phyloP scores from a whole-genome alignment of 2,113 vertebrate genomes.

The Pungitius pungitius region DNA sequence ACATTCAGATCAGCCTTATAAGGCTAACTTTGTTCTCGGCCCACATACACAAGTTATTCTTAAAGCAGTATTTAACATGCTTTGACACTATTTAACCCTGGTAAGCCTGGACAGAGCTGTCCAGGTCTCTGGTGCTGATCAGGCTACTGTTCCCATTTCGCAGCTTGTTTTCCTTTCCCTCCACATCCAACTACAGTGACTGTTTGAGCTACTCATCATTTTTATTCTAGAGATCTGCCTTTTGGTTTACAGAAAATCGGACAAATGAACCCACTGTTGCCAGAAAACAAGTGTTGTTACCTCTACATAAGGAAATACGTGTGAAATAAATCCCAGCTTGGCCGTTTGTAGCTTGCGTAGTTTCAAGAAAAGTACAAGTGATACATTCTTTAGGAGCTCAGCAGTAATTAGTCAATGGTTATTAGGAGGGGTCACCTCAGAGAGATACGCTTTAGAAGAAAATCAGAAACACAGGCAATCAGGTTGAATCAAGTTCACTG shows the following conservation, averaged over 20 bases:
- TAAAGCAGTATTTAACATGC: background rate
- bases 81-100: background rate
- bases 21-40: background rate
- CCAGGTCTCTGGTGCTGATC: background rate
- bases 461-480: conserved; percentile 19
- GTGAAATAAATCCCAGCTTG: background rate
- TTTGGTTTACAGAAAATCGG: background rate
- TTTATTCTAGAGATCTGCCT: background rate
- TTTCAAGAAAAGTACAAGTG: conserved; percentile 14
- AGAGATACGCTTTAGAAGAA: conserved; percentile 24
- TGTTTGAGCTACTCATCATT: background rate
- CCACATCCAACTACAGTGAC: background rate
- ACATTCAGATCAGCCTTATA: background rate
- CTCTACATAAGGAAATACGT: background rate
- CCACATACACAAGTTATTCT: background rate
- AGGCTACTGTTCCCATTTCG: background rate
- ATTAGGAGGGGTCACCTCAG: conserved; percentile 13
- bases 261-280: background rate
- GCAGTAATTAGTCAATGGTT: conserved; percentile 28
- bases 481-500: conserved; percentile 17
- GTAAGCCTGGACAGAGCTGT: background rate
- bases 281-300: background rate
- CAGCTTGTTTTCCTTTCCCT: conserved; percentile 1
- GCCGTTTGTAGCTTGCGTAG: background rate
- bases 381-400: conserved; percentile 56